Base-by-base conservation (phyloP, 2,797 vertebrate genomes). In the Hemitrygon akajei region DNA sequence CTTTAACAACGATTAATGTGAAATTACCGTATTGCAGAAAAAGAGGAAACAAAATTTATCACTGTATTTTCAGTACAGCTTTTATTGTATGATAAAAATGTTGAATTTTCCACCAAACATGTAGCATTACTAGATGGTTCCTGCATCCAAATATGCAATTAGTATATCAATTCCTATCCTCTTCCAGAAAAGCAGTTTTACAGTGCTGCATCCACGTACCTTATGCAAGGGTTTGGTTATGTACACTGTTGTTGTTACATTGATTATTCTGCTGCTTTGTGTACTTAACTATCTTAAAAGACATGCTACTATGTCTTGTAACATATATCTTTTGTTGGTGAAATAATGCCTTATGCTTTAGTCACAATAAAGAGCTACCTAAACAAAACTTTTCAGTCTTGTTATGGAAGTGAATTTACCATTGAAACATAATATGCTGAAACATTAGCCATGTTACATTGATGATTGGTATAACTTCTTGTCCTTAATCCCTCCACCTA, bases 301-400 rank as follows among this genome's bases (percentile, higher is more conserved):
- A 40, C 69, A 93, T 93, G 37, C 71, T 93, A 93, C 91, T 5
- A 40, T 76, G 40, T 75, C 91, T 93, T 93, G 66, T 93, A 93
- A 71, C 71, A 76, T 76, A 66, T 76, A 93, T 93, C 91, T 93
- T 25, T 71, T 76, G 73, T 93, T 93, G 71, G 91, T 93, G 69
- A 93, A 93, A 93, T 93, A 75, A 22, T 93, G 91, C 91, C 91
- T 93, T 93, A 93, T 75, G 91, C 91, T 93, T 93, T 93, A 93
- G 71, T 93, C 71, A 93, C 91, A 93, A 93, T 93, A 93, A 93
- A 91, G 3, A 89, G 25, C 91, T 93, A 93, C 91, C 71, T 76
- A 56, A 93, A 93, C 27, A 76, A 92, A 76, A 14, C 25, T 30
- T 40, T 71, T 93, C 22, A 37, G 75, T 75, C 37, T 47, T 93